Evolutionary conservation across 2,113 vertebrate genomes (phyloP).

Genomic region (Gambusia holbrooki): DNA sequence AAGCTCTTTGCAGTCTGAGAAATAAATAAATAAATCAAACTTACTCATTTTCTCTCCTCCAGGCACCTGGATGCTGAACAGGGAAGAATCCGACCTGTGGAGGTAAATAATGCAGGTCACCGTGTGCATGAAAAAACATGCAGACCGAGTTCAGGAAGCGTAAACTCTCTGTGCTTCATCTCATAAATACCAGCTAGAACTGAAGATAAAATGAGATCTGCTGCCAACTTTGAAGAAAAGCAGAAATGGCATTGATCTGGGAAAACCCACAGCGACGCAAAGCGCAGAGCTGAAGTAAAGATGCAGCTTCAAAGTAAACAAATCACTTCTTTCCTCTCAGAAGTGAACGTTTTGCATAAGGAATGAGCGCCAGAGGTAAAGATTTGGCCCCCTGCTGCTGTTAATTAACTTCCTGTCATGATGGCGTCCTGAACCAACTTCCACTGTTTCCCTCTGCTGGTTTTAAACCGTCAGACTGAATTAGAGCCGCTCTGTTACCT

Average conservation of each 20-base stretch:
- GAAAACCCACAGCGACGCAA: not conserved
- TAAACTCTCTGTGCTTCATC: not conserved
- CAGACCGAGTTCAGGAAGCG: too few species aligned
- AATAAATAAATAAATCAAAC: too few species aligned
- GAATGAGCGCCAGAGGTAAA: not conserved
- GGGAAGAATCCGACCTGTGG: not conserved
- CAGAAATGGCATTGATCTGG: not conserved
- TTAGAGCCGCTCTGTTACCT: not conserved
- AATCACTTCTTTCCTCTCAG: not conserved
- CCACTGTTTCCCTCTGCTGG: not conserved
- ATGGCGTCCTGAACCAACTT: not conserved
- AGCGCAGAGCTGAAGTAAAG: not conserved
- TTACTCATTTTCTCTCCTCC: not conserved
- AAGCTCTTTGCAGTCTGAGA: too few species aligned
- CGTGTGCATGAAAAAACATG: not conserved
- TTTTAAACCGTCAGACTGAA: not conserved
- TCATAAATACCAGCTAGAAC: not conserved
- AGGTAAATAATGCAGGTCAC: not conserved
- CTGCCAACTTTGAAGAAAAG: not conserved
- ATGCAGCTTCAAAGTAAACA: conserved; percentile 3
- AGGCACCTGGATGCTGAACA: not conserved
- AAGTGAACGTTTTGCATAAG: not conserved
- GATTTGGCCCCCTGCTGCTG: not conserved
- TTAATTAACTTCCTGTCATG: conserved; percentile 4
- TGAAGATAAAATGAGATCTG: not conserved